A percentile compares a stretch with the other conserved stretches of the same genome.
phyloP scores from a whole-genome alignment of 2,797 vertebrate species.

The Echeneis naucrates region DNA sequence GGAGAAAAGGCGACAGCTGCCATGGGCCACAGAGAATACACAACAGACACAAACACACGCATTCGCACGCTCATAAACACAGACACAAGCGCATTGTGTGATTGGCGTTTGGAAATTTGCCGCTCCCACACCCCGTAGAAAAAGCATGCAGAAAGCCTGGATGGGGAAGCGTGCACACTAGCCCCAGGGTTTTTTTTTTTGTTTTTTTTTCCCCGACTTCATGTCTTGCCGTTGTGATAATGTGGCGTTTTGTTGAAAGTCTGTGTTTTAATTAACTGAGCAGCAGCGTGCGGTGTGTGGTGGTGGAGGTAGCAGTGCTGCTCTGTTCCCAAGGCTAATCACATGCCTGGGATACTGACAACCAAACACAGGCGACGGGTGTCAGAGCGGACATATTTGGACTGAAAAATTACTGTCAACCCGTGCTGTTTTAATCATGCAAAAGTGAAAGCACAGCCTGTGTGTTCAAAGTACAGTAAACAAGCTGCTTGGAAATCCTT shows the following conservation, averaged over 20 bases:
- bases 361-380: conserved; percentile 35
- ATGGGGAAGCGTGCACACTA: conserved; percentile 26
- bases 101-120: conserved; percentile 65
- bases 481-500: conserved; percentile 66
- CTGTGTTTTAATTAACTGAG: conserved; percentile 76
- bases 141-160: conserved; percentile 35
- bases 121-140: conserved; percentile 19
- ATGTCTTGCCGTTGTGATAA: conserved; percentile 66
- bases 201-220: too few relatives aligned
- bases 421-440: conserved; percentile 51
- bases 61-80: conserved; percentile 10
- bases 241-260: conserved; percentile 73
- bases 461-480: conserved; percentile 49
- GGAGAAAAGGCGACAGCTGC: conserved; percentile 73
- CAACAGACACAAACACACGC: conserved; percentile 27
- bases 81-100: conserved; percentile 19
- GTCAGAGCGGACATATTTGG: conserved; percentile 12
- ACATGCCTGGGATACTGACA: conserved; percentile 48
- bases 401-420: background rate
- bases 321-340: conserved; percentile 59
- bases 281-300: conserved; percentile 37
- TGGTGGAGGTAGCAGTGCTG: conserved; percentile 40
- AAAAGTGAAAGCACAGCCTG: background rate
- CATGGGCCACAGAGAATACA: conserved; percentile 66
- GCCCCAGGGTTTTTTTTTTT: conserved; percentile 59